These are phyloP conservation scores for Drosophila gunungcola DNA, from an alignment of 1,140 invertebrate genomes.

Conservation along the genomic window DNA sequence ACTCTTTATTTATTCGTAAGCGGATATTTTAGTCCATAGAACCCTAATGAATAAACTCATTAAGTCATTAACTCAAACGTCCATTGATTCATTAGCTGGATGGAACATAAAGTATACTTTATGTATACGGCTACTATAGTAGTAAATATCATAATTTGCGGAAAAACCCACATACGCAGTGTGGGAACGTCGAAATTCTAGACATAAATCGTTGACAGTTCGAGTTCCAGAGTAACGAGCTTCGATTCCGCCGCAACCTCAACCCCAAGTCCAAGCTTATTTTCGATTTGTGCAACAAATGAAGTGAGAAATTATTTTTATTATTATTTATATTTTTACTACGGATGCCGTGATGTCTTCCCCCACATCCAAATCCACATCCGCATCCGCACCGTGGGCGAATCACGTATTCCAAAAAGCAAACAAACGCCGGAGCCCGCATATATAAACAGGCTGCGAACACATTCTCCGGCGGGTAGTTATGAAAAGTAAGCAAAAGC, in stretches of 20 bases:
- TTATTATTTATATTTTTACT: conserved; percentile 75
- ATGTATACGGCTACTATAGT: neutral
- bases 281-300: conserved; percentile 81
- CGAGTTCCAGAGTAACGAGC: conserved; percentile 11
- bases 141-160: neutral
- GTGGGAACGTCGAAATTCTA: conserved; percentile 41
- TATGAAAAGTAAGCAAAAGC: conserved; percentile 47
- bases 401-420: conserved; percentile 79
- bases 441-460: conserved; percentile 69
- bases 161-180: conserved; percentile 61
- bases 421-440: conserved; percentile 73
- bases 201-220: conserved; percentile 38
- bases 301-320: conserved; percentile 81
- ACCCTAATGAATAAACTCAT: conserved; percentile 10
- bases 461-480: neutral
- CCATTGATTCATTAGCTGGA: conserved; percentile 34
- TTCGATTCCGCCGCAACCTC: conserved; percentile 2
- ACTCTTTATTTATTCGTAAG: conserved; percentile 3
- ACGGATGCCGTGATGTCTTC: conserved; percentile 22
- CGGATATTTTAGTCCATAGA: conserved; percentile 12
- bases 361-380: neutral
- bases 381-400: conserved; percentile 14
- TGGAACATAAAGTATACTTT: neutral
- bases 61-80: conserved; percentile 22
- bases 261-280: conserved; percentile 27